A percentile compares a stretch with the other conserved stretches of the same genome.
Conservation (phyloP, 2,113 vertebrate genomes). For the Eurypyga helias region DNA sequence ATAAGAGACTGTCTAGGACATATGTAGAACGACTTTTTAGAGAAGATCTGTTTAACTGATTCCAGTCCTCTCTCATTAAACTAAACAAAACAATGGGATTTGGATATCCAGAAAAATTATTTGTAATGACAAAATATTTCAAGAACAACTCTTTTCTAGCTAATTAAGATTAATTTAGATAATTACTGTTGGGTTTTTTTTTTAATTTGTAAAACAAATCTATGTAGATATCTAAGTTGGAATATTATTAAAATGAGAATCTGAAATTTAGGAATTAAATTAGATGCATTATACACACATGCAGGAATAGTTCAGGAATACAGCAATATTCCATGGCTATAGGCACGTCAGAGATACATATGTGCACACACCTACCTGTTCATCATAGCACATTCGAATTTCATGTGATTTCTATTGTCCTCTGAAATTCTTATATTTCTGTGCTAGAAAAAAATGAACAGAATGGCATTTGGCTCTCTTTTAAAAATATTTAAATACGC, state of each 20-base stretch:
- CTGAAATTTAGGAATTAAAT: not conserved
- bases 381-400: not conserved
- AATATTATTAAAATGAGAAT: constrained; percentile 15
- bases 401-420: not conserved
- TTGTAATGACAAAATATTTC: not conserved
- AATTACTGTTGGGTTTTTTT: not conserved
- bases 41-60: not conserved
- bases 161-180: not conserved
- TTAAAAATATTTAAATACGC: constrained; percentile 1
- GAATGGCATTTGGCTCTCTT: not conserved
- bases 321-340: not conserved
- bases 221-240: not conserved
- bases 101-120: not conserved
- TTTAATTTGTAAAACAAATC: not conserved
- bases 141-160: not conserved
- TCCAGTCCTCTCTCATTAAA: not conserved
- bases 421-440: not conserved
- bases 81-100: not conserved
- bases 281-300: not conserved
- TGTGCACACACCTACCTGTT: not conserved
- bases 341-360: not conserved
- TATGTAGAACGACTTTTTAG: not conserved
- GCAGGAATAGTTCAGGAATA: not conserved
- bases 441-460: not conserved
- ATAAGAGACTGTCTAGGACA: not conserved